Base-by-base conservation (phyloP, 2,113 vertebrate species). In the Clarias batrachus region DNA sequence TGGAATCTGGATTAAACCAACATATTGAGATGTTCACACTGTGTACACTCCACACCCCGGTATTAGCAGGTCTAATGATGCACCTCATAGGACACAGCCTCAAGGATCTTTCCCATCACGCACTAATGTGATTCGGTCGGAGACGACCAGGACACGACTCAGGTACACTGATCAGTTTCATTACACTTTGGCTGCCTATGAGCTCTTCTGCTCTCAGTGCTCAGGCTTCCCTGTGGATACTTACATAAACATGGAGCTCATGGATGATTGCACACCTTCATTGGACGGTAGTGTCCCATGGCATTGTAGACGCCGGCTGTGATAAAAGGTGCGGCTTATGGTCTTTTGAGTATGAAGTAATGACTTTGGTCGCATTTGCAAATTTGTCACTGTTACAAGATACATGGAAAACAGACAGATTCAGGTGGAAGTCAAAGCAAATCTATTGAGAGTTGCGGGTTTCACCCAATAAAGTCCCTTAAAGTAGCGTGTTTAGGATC, bases 71-170 rank as follows among this genome's bases (percentile, higher is more conserved):
- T 17, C 57, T 84, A 81, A 86, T 86, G 88, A 85, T 63, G 86
- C 27, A 21, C 59, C 59, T 78, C 23, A 19, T 3, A 54, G 48
- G 65, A 23, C 74, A 65, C 73, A 54, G 60, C 74, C 84, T 78
- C 37, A 23, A 27, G 60, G 84, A 63, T 27, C 41, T 30, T 78
- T 76, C 74, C 54, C 60, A 63, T 66, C 48, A 62, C 66, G 63
- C 17, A 59, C 65, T 92, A 88, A 93, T 93, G 91, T 93, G 92
- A 93, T 93, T 91, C 92, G 92, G 92, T 86, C 78, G 89, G 90
- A 93, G 90, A 91, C 91, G 88, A 91, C 89, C 88, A 90, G 90
- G 87, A 82, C 74, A 56, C 71, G 87, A 82, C 78, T 48, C 71
- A 87, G 87, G 87, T 84, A 84, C 90, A 87, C 91, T 89, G 90